Percentiles rank a stretch among this genome's conserved stretches.
Conservation (phyloP, 2,113 vertebrate species). For the Madoqua kirkii region DNA sequence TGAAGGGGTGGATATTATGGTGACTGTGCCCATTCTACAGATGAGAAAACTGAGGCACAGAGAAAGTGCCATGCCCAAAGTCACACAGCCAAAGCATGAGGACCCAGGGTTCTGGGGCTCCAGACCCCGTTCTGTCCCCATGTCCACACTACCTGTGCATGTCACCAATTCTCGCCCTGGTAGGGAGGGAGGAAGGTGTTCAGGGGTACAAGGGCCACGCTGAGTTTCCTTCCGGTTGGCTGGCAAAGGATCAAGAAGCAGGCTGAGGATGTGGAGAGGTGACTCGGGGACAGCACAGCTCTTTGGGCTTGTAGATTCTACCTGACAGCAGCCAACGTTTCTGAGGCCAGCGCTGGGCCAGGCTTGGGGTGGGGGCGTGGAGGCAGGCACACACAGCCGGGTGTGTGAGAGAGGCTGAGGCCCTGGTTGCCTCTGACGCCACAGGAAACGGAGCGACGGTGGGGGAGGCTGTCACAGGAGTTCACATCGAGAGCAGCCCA, state of each 20-base stretch:
- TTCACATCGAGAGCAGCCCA: background rate
- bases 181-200: accelerated
- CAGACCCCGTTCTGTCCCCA: background rate
- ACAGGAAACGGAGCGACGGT: background rate
- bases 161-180: background rate
- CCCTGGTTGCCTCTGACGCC: background rate
- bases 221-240: background rate
- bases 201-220: accelerated
- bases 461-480: background rate
- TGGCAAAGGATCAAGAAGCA: background rate
- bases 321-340: background rate
- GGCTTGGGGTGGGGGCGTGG: accelerated
- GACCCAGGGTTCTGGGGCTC: background rate
- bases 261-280: background rate
- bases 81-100: background rate
- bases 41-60: background rate
- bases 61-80: background rate
- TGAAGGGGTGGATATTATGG: background rate
- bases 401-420: accelerated
- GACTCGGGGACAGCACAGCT: accelerated
- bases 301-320: background rate
- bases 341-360: background rate
- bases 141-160: too few relatives aligned
- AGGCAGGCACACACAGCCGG: background rate
- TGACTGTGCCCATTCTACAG: background rate